A percentile compares a stretch with the other conserved stretches of the same genome.
These are phyloP conservation scores for Odontamblyopus lacepedii DNA, from an alignment of 2,797 vertebrate genomes.

Conservation along the genomic window DNA sequence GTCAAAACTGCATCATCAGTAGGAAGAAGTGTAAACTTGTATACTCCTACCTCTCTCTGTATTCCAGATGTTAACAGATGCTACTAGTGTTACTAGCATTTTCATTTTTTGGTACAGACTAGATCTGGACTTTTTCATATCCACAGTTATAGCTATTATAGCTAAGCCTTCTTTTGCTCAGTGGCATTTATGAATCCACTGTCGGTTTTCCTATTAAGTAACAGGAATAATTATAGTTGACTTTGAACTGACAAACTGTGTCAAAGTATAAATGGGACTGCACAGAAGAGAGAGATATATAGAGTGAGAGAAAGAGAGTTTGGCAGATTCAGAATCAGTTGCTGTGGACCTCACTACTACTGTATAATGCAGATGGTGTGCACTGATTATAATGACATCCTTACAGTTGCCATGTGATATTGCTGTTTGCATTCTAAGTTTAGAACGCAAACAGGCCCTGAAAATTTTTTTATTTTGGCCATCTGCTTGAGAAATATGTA, in stretches of 20 bases:
- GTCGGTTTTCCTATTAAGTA: too few relatives aligned
- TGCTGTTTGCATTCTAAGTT: conserved; percentile 18
- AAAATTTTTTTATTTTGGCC: conserved; percentile 48
- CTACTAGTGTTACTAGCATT: too few relatives aligned
- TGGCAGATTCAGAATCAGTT: background rate
- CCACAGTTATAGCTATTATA: background rate
- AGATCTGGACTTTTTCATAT: background rate
- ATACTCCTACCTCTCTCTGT: too few relatives aligned
- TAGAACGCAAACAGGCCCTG: conserved; percentile 26
- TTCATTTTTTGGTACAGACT: too few relatives aligned
- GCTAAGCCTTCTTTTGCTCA: background rate
- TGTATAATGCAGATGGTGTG: conserved; percentile 15
- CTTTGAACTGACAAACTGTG: conserved; percentile 10
- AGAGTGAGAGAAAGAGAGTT: background rate
- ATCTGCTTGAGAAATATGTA: conserved; percentile 35
- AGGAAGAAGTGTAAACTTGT: too few relatives aligned
- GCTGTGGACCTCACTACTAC: background rate
- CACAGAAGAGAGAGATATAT: background rate
- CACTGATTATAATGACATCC: conserved; percentile 3
- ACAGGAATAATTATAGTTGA: background rate
- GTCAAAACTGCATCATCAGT: too few relatives aligned
- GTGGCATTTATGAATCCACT: background rate
- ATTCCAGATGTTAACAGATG: too few relatives aligned
- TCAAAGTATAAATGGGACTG: conserved; percentile 22
- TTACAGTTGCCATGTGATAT: conserved; percentile 22